A percentile compares a stretch with the other conserved stretches of the same genome.
Evolutionary conservation across 2,113 vertebrate species (phyloP).

Genomic region (Uria aalge): DNA sequence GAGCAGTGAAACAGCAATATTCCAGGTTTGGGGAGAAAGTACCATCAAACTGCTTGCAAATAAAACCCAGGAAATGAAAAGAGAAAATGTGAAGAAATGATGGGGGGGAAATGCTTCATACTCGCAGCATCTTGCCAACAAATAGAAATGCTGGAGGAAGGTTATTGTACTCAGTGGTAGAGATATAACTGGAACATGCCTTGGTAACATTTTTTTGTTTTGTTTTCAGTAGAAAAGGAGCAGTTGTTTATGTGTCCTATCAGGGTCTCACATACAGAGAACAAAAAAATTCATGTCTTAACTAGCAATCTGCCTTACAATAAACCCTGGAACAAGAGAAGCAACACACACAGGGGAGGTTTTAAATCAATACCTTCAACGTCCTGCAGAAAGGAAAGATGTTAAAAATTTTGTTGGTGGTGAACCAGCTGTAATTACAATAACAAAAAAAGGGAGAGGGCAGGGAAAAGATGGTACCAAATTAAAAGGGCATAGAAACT

Average conservation of each 20-base stretch:
- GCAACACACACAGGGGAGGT: background rate
- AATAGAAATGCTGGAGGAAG: background rate
- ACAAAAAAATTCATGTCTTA: background rate
- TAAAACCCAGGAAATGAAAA: background rate
- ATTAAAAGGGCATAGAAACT: background rate
- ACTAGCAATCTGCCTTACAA: background rate
- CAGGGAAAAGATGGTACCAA: background rate
- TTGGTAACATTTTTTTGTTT: background rate
- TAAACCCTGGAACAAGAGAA: background rate
- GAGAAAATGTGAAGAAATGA: background rate
- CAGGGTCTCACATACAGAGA: background rate
- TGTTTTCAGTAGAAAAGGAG: background rate
- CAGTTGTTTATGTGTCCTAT: background rate
- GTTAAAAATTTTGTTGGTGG: background rate
- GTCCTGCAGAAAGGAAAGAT: background rate
- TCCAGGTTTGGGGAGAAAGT: background rate
- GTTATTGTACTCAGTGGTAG: background rate
- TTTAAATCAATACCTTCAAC: background rate
- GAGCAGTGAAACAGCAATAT: background rate
- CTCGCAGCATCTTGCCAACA: background rate
- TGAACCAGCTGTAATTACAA: background rate
- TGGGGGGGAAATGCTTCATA: background rate
- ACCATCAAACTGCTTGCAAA: background rate
- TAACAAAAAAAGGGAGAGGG: background rate
- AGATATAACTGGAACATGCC: background rate